Evolutionary conservation across 2,113 vertebrate genomes (phyloP).

Genomic region (Ptychochromis oligacanthus): DNA sequence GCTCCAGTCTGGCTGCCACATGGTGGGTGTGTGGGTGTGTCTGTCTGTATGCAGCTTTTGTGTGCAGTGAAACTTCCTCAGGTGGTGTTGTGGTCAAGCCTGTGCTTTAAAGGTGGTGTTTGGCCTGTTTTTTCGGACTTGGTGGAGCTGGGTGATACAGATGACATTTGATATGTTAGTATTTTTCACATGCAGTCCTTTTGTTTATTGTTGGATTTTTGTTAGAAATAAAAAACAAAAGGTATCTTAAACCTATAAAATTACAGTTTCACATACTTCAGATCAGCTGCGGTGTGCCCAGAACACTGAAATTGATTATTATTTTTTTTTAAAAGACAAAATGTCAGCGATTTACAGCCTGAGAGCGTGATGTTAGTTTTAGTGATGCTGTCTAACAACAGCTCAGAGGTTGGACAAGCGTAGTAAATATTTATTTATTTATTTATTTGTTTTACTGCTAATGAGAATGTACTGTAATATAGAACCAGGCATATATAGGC

Average conservation of each 20-base stretch:
- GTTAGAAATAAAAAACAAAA: not conserved
- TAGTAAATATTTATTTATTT: not conserved
- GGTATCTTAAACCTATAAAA: not conserved
- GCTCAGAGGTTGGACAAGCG: too few relatives aligned
- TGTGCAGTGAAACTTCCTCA: conserved; percentile 33
- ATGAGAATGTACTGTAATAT: not conserved
- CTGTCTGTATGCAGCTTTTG: conserved; percentile 30
- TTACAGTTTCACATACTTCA: too few relatives aligned
- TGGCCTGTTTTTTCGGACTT: not conserved
- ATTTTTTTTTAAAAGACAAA: too few relatives aligned
- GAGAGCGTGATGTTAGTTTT: too few relatives aligned
- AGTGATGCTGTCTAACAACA: too few relatives aligned
- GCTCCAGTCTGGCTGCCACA: not conserved
- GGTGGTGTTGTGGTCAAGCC: conserved; percentile 55
- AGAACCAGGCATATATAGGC: not conserved
- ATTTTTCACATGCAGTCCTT: not conserved
- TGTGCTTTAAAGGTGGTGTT: conserved; percentile 14
- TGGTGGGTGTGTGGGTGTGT: not conserved
- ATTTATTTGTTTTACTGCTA: not conserved
- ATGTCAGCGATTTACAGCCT: too few relatives aligned
- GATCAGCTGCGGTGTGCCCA: too few relatives aligned
- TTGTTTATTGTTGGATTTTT: not conserved
- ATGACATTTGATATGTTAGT: too few relatives aligned
- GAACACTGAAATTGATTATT: too few relatives aligned
- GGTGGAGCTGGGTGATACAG: conserved; percentile 23